A percentile compares a stretch with the other conserved stretches of the same genome.
These are phyloP conservation scores for Heterotis niloticus DNA, from an alignment of 2,113 vertebrate species.

Conservation along the genomic window DNA sequence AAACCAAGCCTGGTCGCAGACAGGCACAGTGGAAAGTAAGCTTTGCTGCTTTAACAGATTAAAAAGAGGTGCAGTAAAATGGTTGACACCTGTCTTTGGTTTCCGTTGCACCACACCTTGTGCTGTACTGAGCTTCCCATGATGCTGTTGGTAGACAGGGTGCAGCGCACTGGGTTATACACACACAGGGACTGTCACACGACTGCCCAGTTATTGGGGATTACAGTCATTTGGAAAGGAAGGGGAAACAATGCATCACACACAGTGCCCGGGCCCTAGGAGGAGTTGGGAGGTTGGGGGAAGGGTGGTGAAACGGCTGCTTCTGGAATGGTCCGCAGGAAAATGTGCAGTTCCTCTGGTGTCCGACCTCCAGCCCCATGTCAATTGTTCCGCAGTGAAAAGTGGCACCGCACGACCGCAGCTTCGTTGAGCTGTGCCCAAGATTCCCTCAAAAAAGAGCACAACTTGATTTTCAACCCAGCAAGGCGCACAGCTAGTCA, in stretches of 20 bases:
- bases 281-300: not conserved
- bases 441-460: conserved; percentile 19
- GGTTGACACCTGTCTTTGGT: not conserved
- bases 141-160: conserved; percentile 8
- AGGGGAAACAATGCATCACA: conserved; percentile 18
- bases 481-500: not conserved
- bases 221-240: conserved; percentile 15
- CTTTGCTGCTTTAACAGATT: not conserved
- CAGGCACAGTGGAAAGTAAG: not conserved
- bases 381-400: not conserved
- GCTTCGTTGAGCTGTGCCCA: not conserved
- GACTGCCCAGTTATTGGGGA: conserved; percentile 19
- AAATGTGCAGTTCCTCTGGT: conserved; percentile 14
- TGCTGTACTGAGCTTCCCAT: conserved; percentile 3
- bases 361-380: conserved; percentile 19
- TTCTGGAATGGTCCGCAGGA: conserved; percentile 11
- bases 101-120: not conserved
- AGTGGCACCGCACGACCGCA: not conserved
- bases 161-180: not conserved
- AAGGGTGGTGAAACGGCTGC: not conserved
- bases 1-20: not conserved
- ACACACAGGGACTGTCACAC: not conserved
- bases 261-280: not conserved
- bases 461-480: conserved; percentile 12
- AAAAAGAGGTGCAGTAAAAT: not conserved